Base-by-base conservation (phyloP, 2,113 vertebrate genomes). In the Amphiprion ocellaris region DNA sequence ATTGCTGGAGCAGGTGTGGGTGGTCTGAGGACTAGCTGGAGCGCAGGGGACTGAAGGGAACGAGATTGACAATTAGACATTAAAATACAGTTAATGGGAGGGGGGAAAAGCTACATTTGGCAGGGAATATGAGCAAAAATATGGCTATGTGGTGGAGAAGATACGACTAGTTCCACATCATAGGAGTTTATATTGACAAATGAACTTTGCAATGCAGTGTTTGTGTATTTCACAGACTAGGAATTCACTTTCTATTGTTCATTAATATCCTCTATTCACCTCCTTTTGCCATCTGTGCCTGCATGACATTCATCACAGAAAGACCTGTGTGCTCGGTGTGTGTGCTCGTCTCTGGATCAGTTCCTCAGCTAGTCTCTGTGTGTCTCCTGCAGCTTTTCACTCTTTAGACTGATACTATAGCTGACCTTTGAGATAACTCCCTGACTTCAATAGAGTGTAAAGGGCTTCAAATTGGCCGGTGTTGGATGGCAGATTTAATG, bases 31-130 rank as follows among this genome's bases (percentile, higher is more conserved):
- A 12, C 83, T 24, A 10, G 78, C 70, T 1, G 95, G 95, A 21
- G 92, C 90, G 58, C 95, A 96, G 16, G 94, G 91, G 9, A 92
- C 95, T 96, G 82, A 24, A 23, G 41, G 24, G 14, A 16, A 68
- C 2, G 59, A 67, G 52, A 55, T 2, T 54, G 5, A 1, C 0
- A 30, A 39, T 39, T 14, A 63, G n/a, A 47, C 4, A n/a, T 54
- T 14, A 59, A 15, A 55, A 6, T 7, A 19, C 12, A 66, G 15
- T 55, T n/a, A 53, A 56, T 61, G 1, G 1, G 26, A 58, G 21
- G 2, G 24, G 16, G 28, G 19, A 19, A 24, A 56, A 21, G 2
- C 12, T 28, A 37, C 12, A 1, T 0, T 23, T 41, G 21, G 4
- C 9, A 2, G 30, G 47, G 5, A 61, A 62, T 15, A 2, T 5